Base-by-base conservation (phyloP, 1,140 invertebrate species). In the Caerostris darwini region DNA sequence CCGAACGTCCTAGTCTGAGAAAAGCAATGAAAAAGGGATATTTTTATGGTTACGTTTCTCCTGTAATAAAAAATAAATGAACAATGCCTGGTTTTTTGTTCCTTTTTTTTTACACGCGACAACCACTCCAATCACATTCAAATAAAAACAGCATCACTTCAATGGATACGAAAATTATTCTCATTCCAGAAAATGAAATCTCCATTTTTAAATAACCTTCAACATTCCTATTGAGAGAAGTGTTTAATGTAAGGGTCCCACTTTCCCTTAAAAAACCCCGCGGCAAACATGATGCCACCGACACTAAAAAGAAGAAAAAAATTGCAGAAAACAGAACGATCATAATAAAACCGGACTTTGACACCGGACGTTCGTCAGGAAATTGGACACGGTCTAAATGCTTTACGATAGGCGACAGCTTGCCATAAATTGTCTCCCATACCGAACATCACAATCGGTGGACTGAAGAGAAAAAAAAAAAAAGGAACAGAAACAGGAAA, bases 371-470 rank as follows among this genome's bases (percentile, higher is more conserved):
- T 69, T 71, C 82, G 92, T 93, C 92, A 87, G 92, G 92, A 93
- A 93, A 93, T 93, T 53, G 83, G 92, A 87, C 92, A 87, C 53
- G 77, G 92, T 83, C 90, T 92, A 92, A 92, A 92, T 93, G 83
- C 59, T 93, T 93, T 93, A 93, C 92, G 82, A 93, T 64, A 19
- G 83, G 92, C 92, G 92, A 93, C 92, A 93, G 92, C 92, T 93
- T 86, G 92, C 82, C 71, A 87, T 93, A 93, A 93, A 93, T 93
- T 93, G 92, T 93, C 92, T 93, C 87, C 87, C 82, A 93, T 93
- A 64, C 85, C 56, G 56, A 93, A 71, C 90, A 92, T 92, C 90
- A 85, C 34, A 58, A n/a, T 58, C 17, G 12, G 61, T 58, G 64
- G 56, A 58, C 69, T 53, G 61, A 81, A 54, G 5, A 58, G 19